Base-by-base conservation (phyloP, 37 sponge, comb jelly and placozoan species). In the Amphimedon queenslandica region DNA sequence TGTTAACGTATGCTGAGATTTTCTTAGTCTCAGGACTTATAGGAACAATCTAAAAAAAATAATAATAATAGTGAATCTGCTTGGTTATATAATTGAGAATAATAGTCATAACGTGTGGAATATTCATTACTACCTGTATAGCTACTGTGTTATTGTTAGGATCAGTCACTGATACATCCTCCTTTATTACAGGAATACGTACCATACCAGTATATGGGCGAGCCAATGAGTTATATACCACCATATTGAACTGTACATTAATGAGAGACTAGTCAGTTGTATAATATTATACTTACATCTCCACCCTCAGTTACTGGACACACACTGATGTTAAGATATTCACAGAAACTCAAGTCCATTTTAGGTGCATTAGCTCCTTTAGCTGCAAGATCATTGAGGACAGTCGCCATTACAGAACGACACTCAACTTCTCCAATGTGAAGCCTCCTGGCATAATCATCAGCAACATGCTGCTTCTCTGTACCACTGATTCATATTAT, bases 401-500 rank as follows among this genome's bases (percentile, higher is more conserved):
- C 68, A 13, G 27, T 10, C 1, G 37, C 55, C 18, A 82, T 63
- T 57, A 69, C 32, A 24, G 1, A 31, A 40, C 73, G 66, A 66
- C 95, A 94, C n/a, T 80, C 89, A 28, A 80, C 77, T 33, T 86
- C 80, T n/a, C 99, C 99, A 24, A 75, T 77, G 39, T 95, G 90
- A 29, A 98, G 80, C 31, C 99, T 76, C 78, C 41, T 79, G 24
- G 94, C 95, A 75, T 98, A 98, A 77, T 98, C 99, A 73, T 94
- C 31, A 11, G 94, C 95, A 56, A 98, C 99, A 58, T 89, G 87
- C 71, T 98, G 93, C 47, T 90, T 90, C 72, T 84, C 87, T 31
- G 95, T 94, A 0, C 96, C 90, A 69, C 88, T 88, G 73, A 1
- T 24, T 53, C n/a, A n/a, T n/a, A 25, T 18, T 21, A 36, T 18